Evolutionary conservation across 2,797 vertebrate genomes (phyloP), one percentile per base, ranked within the genome.

Genomic region (Telmatherina bonti): DNA sequence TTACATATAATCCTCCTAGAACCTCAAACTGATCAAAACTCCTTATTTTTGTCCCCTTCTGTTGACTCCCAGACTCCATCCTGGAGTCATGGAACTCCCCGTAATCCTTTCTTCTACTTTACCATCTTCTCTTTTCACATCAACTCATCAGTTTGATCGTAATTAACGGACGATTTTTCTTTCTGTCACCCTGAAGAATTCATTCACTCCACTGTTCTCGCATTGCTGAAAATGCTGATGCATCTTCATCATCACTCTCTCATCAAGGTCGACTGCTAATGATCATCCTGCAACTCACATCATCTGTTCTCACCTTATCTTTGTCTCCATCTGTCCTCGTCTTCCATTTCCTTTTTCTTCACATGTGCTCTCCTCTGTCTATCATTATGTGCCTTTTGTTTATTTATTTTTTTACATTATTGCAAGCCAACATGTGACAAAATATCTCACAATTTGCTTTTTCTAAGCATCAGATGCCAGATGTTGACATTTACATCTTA

Each of bases 171-270:
- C 67, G 9, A 16, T 41, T 27, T 13, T 1, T 0, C 22, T 59
- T 35, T 60, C 18, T 26, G 24, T 58, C 20, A 38, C 36, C 27
- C 30, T 55, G 29, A 62, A 26, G 10, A 26, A 53, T 62, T 31
- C 20, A 61, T 10, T 60, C 29, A 43, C 18, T 55, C 6, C 54
- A 27, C 59, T n/a, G 27, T 67, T 49, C 45, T n/a, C 33, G 53
- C 49, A 60, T 71, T 51, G 66, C 45, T 49, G 41, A 38, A 58
- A 54, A 49, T 11, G 54, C 57, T 11, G 61, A 66, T 8, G 58
- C 43, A 2, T 62, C 74, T 49, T 33, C 66, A 15, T 75, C 54
- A 26, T 0, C n/a, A 27, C 49, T 55, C 38, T 64, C 35, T 63
- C 20, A 61, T 52, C 11, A 57, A 57, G 2, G 10, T 20, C 22